Percentiles rank a stretch among this genome's conserved stretches.
Evolutionary conservation across 2,888 invertebrate species (phyloP).

Genomic region (Formica aserva): DNA sequence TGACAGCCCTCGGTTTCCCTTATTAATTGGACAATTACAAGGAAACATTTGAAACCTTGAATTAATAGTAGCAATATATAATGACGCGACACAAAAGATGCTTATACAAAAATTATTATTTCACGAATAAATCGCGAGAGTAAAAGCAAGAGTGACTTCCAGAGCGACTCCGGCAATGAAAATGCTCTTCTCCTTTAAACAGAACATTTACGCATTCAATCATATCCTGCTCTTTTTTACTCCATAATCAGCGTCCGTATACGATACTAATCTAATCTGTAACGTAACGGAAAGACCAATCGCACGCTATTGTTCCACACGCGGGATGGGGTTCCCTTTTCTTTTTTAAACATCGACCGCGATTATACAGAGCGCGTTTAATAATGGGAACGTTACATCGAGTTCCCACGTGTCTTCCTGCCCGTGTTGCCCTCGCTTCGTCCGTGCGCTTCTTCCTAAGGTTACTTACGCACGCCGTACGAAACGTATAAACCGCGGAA

Average conservation of each 20-base stretch:
- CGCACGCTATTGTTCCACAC: slow-evolving; percentile 42
- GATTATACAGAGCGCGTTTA: slow-evolving; percentile 48
- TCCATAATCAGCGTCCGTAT: background rate
- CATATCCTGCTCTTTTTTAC: slow-evolving; percentile 12
- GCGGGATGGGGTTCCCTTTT: slow-evolving; percentile 28
- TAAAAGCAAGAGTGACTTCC: background rate
- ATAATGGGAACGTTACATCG: slow-evolving; percentile 48
- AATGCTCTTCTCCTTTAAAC: background rate
- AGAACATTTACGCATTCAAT: background rate
- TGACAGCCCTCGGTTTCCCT: slow-evolving; percentile 32
- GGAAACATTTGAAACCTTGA: slow-evolving; percentile 14
- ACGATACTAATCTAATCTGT: slow-evolving; percentile 22
- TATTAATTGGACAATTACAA: slow-evolving; percentile 37
- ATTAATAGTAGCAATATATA: background rate
- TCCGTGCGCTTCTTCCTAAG: slow-evolving; percentile 27
- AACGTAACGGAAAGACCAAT: slow-evolving; percentile 41
- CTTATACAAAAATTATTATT: background rate
- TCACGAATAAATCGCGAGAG: background rate
- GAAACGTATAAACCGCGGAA: slow-evolving; percentile 36
- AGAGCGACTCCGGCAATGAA: background rate
- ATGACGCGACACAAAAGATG: background rate
- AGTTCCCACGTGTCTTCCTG: slow-evolving; percentile 47
- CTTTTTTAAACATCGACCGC: slow-evolving; percentile 11
- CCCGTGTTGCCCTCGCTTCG: slow-evolving; percentile 45
- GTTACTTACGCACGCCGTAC: slow-evolving; percentile 19